Conservation (phyloP, 2,797 vertebrate genomes). For the Scolopax rusticola region DNA sequence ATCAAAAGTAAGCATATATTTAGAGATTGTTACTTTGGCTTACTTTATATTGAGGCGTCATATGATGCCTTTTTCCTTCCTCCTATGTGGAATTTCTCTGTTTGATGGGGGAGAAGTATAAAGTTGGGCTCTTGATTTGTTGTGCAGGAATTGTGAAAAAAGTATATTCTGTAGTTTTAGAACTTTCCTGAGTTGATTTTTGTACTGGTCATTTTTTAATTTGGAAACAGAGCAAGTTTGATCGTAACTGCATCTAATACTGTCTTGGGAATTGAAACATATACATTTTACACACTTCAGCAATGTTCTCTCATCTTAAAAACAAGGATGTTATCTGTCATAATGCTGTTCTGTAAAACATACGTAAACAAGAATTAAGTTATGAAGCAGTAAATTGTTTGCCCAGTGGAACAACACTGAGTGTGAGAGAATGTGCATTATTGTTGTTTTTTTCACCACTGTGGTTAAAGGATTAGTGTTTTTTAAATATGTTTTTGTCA, state of each 20-base stretch:
- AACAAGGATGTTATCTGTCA: background rate
- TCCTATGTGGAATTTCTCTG: background rate
- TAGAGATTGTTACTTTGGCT: background rate
- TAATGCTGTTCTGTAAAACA: background rate
- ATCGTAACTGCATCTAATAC: background rate
- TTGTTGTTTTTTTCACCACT: background rate
- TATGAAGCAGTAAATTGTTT: background rate
- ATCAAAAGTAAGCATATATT: background rate
- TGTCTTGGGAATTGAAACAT: background rate
- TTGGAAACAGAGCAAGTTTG: background rate
- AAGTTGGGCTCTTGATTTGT: background rate
- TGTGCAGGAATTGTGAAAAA: background rate
- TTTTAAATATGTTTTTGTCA: background rate
- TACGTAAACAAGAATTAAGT: background rate
- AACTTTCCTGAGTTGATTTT: background rate
- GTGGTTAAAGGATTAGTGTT: background rate
- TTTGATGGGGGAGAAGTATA: fast-evolving
- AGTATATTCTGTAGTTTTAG: background rate
- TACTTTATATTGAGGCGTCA: background rate
- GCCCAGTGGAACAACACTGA: background rate
- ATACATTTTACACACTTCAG: background rate
- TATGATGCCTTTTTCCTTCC: background rate
- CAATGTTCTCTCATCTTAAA: background rate
- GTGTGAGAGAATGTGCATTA: background rate
- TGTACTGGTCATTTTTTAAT: background rate